A percentile compares a stretch with the other conserved stretches of the same genome.
These are phyloP conservation scores for Hedychridium roseum DNA, from an alignment of 2,888 invertebrate species.

Conservation along the genomic window DNA sequence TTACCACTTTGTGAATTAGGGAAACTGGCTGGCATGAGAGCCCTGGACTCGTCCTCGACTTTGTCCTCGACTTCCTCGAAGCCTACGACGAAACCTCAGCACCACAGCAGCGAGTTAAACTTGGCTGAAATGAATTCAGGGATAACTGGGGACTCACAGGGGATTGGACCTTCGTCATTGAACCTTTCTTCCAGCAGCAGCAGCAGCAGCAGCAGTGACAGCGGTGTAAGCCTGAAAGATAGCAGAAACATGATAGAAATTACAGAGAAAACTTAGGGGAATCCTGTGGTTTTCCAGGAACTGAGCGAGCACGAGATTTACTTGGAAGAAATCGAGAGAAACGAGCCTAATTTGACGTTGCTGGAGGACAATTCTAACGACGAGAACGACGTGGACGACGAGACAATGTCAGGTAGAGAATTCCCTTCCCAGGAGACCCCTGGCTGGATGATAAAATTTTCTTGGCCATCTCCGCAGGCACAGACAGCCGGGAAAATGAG, in stretches of 20 bases:
- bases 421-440: too few relatives aligned
- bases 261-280: background rate
- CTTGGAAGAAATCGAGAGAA: conserved; percentile 67
- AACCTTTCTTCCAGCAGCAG: conserved; percentile 54
- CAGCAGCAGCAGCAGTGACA: conserved; percentile 63
- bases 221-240: conserved; percentile 47
- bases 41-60: conserved; percentile 44
- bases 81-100: conserved; percentile 41
- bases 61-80: conserved; percentile 49
- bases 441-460: too few relatives aligned
- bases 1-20: conserved; percentile 45
- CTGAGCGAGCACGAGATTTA: conserved; percentile 73
- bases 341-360: conserved; percentile 65
- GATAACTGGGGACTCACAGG: too few relatives aligned
- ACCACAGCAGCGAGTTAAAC: conserved; percentile 16
- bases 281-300: conserved; percentile 61
- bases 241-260: too few relatives aligned
- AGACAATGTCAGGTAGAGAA: conserved; percentile 85
- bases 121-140: conserved; percentile 25
- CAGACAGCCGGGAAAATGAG: too few relatives aligned
- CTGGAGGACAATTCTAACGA: conserved; percentile 78
- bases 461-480: too few relatives aligned
- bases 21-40: conserved; percentile 41
- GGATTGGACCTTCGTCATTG: too few relatives aligned
- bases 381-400: conserved; percentile 87